Base-by-base conservation (phyloP, 2,797 vertebrate genomes). In the Myotis planiceps region DNA sequence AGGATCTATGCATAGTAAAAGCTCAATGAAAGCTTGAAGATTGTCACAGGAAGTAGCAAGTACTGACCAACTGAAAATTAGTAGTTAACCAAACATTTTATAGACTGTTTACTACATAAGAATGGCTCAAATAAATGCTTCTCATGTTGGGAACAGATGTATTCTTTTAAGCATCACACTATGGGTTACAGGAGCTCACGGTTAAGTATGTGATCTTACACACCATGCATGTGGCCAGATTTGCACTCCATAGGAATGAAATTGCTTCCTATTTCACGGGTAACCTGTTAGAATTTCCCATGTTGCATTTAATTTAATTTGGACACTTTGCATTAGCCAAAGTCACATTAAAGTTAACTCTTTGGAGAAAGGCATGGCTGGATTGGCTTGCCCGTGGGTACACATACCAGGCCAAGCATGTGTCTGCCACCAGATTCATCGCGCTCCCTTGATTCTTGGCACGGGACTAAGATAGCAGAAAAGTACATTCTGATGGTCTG, bases 171-270 rank as follows among this genome's bases (percentile, higher is more conserved):
- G 94, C 79, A 78, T 66, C n/a, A 37, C 47, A 81, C 78, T 80
- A 87, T 72, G 45, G 63, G 78, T 74, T 60, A 23, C 1, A 0
- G 76, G 65, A 96, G 42, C 88, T 78, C 65, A 95, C 25, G 87
- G 90, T 0, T 0, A 7, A 92, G 8, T 16, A 7, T 9, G 16
- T 23, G 1, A 58, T 58, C 32, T 14, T 16, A 74, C 18, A 71
- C 6, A 39, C 58, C 65, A 69, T 6, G 86, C 68, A 58, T 0
- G 39, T 32, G 49, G 65, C 87, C 66, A 58, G 32, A 94, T 72
- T 39, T 82, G 29, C 9, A 65, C 49, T 51, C 71, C 88, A 78
- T 9, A 79, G 74, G 51, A 89, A 74, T 18, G 23, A 88, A 75
- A 66, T 0, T 6, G 23, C 14, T 55, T 66, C 81, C 66, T 32